Evolutionary conservation across 2,113 vertebrate genomes (phyloP).

Genomic region (Otus sunia): DNA sequence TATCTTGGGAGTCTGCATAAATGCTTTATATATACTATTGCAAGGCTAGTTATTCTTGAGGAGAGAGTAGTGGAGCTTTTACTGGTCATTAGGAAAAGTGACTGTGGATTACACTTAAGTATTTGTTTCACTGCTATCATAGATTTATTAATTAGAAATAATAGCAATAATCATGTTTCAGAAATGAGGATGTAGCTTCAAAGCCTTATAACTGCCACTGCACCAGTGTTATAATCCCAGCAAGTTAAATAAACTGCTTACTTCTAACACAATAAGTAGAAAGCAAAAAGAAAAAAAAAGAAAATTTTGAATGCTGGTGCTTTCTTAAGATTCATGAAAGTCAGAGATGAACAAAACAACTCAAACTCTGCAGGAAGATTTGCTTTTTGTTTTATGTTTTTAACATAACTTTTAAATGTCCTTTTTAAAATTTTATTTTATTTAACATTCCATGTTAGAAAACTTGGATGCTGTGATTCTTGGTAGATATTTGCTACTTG

Average conservation of each 20-base stretch:
- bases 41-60: background rate
- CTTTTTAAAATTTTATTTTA: background rate
- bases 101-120: background rate
- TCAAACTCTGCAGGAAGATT: background rate
- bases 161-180: conserved; percentile 17
- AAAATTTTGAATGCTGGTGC: background rate
- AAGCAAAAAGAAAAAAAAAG: background rate
- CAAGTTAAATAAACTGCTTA: background rate
- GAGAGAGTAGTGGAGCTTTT: background rate
- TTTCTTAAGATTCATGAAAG: background rate
- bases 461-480: background rate
- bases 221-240: background rate
- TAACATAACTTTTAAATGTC: background rate
- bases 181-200: conserved; percentile 14
- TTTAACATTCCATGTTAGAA: background rate
- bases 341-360: background rate
- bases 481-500: background rate
- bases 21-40: background rate
- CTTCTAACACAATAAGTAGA: background rate
- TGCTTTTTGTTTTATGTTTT: background rate
- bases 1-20: background rate
- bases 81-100: background rate
- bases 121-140: background rate
- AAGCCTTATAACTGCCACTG: background rate
- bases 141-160: conserved; percentile 45